phyloP scores from a whole-genome alignment of 2,888 invertebrate species.

The Desoria tigrina region DNA sequence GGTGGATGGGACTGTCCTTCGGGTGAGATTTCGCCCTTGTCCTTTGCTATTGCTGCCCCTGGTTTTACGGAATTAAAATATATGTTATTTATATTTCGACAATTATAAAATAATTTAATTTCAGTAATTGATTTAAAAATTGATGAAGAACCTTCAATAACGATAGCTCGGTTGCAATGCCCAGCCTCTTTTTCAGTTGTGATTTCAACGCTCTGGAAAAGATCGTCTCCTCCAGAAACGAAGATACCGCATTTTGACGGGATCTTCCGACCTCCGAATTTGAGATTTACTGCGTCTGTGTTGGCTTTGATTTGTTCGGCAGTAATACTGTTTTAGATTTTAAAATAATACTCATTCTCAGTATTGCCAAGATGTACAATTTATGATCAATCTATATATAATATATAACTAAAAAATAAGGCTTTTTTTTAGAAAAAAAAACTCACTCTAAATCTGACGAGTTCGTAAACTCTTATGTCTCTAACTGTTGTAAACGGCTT shows the following conservation, averaged over 20 bases:
- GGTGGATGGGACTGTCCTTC: conserved; percentile 12
- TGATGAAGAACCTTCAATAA: conserved; percentile 28
- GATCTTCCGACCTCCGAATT: not conserved
- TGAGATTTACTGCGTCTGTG: not conserved
- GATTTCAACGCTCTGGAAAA: conserved; percentile 28
- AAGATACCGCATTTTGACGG: conserved; percentile 31
- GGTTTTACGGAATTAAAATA: not conserved
- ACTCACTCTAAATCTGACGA: no score
- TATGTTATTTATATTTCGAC: not conserved
- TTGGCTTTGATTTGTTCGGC: not conserved
- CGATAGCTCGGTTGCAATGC: conserved; percentile 28
- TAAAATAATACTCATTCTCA: no score
- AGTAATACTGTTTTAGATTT: no score
- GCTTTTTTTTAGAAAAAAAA: no score
- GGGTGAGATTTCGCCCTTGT: not conserved
- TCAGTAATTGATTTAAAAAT: no score
- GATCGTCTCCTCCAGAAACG: conserved; percentile 32
- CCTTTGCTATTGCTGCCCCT: conserved; percentile 7
- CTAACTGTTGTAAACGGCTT: no score
- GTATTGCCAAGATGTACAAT: no score
- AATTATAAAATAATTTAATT: not conserved
- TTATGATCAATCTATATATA: no score
- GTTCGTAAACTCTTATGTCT: no score
- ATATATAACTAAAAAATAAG: no score
- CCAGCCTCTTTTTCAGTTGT: conserved; percentile 29